Evolutionary conservation across 2,797 vertebrate genomes (phyloP).

Genomic region (Dromococcyx pavoninus): DNA sequence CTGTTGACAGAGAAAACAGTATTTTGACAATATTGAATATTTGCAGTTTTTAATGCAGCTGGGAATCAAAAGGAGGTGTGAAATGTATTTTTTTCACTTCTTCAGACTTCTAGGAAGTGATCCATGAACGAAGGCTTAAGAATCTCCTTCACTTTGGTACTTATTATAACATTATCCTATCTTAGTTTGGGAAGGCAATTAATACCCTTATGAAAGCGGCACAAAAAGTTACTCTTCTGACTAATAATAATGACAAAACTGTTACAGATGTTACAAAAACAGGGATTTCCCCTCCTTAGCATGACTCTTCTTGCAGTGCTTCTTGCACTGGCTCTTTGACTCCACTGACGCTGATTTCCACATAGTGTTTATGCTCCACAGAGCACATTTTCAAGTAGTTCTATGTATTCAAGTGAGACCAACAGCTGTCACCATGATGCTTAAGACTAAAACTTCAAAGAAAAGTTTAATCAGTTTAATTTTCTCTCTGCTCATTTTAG

Average conservation of each 20-base stretch:
- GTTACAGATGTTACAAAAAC: background rate
- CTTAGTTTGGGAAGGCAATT: background rate
- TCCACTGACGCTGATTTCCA: background rate
- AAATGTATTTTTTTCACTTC: background rate
- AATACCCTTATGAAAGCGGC: background rate
- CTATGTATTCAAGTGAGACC: background rate
- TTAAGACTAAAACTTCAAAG: background rate
- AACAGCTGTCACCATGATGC: background rate
- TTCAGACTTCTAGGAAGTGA: background rate
- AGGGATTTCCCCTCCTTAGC: background rate
- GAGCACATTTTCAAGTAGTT: background rate
- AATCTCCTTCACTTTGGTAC: background rate
- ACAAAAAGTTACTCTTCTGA: background rate
- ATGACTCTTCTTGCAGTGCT: background rate
- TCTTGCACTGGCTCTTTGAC: background rate
- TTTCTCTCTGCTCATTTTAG: background rate
- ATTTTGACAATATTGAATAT: background rate
- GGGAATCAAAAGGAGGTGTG: background rate
- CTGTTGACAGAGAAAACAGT: background rate
- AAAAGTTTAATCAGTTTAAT: background rate
- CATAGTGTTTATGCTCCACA: background rate
- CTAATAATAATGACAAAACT: background rate
- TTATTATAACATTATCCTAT: background rate
- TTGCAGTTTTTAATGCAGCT: background rate
- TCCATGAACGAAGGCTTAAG: background rate